These are phyloP conservation scores for Eilema griseolum DNA, from an alignment of 2,888 invertebrate genomes.

Conservation along the genomic window DNA sequence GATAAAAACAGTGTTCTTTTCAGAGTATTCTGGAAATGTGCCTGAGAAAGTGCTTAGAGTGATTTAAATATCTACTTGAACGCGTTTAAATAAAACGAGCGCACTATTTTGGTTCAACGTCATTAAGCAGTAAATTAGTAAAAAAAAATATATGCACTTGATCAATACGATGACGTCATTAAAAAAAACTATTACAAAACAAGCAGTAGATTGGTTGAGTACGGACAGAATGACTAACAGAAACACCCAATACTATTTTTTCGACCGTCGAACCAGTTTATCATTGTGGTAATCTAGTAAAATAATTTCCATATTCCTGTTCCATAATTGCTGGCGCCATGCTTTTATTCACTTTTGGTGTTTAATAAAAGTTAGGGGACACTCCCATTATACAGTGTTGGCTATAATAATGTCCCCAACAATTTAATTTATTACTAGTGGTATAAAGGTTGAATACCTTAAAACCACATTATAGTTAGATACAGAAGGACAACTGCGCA, in stretches of 20 bases:
- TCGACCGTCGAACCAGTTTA: neutral
- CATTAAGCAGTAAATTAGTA: too few species aligned
- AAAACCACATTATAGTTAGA: neutral
- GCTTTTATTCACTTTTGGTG: neutral
- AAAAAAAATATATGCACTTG: too few species aligned
- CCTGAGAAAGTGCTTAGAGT: neutral
- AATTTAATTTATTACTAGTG: constrained; percentile 5
- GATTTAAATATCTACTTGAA: too few species aligned
- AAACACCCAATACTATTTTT: neutral
- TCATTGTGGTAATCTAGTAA: neutral
- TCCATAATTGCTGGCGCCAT: neutral
- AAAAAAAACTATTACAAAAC: neutral
- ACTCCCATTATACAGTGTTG: neutral
- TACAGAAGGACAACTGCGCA: neutral
- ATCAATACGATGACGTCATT: too few species aligned
- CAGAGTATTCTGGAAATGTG: neutral
- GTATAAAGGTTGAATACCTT: neutral
- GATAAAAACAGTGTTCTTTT: neutral
- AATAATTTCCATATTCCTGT: neutral
- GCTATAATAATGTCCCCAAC: neutral
- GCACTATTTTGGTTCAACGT: neutral
- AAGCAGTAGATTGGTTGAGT: neutral
- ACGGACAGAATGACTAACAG: neutral
- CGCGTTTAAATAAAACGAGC: too few species aligned
- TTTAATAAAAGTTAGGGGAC: constrained; percentile 4